Evolutionary conservation across 2,113 vertebrate genomes (phyloP), one percentile per base, ranked within the genome.

Genomic region (Mirza zaza): DNA sequence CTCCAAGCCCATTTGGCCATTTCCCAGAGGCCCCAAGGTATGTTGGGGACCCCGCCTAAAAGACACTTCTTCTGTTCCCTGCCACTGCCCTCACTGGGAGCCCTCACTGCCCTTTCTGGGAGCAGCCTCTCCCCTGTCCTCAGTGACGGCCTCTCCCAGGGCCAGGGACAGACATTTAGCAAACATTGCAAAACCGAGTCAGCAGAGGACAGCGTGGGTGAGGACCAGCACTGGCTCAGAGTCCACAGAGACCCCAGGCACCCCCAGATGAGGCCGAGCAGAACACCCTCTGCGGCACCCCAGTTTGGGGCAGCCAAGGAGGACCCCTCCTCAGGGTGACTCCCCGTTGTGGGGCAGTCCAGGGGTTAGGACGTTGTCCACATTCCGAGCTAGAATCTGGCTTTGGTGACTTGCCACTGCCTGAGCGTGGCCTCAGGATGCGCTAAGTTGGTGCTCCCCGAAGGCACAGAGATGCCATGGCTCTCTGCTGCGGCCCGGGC

Each of bases 111-210:
- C n/a, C n/a, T 39, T 75, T 63, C 89, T 63, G 83, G 71, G 32
- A 63, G 48, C 39, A 86, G 71, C 32, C 21, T 87, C 59, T 67
- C 67, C 48, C 48, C 34, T 36, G 45, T 39, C 27, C 81, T 93
- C 52, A 71, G 36, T 25, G 55, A 55, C 9, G 25, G 55, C 77
- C 36, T 90, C 29, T 82, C 34, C 70, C 5, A 10, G 63, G 68
- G 36, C 25, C 25, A 71, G 65, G 67, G 79, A 50, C 85, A 55
- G 87, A 45, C 2, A 27, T 50, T 96, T 55, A 71, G 79, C 82
- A 97, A 98, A 97, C 77, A 98, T 95, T 98, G 91, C 93, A 88
- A 96, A 94, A 97, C 52, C 14, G 39, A 55, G 57, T 17, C 2
- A 1, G 39, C 2, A 59, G 59, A 86, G 85, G 79, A 57, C 68